phyloP scores from a whole-genome alignment of 2,797 vertebrate species.

The Hephaestus fuliginosus region DNA sequence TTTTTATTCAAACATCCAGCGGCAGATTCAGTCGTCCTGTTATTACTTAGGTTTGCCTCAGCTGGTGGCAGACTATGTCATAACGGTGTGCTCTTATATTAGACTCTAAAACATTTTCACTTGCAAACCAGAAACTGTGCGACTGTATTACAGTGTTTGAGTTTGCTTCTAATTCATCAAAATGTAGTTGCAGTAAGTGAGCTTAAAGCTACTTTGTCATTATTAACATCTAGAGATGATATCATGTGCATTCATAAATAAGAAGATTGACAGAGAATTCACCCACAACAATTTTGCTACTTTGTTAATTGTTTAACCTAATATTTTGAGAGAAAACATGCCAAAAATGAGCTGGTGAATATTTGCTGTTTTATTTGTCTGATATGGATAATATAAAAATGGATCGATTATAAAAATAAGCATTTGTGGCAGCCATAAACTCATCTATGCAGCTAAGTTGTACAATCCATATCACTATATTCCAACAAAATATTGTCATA shows the following conservation, averaged over 20 bases:
- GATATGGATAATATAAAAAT: not conserved
- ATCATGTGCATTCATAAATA: not conserved
- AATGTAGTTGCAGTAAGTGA: not conserved
- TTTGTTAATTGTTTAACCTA: not conserved
- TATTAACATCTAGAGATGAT: not conserved
- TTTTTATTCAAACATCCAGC: slow-evolving; percentile 8
- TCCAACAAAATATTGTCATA: not conserved
- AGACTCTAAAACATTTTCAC: too few relatives aligned
- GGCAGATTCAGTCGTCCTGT: not conserved
- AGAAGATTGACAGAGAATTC: not conserved
- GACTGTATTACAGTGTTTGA: not conserved
- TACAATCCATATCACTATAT: not conserved
- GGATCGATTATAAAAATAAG: not conserved
- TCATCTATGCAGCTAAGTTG: too few relatives aligned
- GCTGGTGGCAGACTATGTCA: not conserved
- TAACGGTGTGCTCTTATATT: not conserved
- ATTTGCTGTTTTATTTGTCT: not conserved
- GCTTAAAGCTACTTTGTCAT: not conserved
- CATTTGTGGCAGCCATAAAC: not conserved
- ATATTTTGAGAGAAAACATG: not conserved
- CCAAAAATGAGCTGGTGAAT: not conserved
- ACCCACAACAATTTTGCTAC: not conserved
- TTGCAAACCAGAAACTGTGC: not conserved
- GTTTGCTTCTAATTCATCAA: not conserved
- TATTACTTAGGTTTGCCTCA: not conserved